Percentiles rank a stretch among this genome's conserved stretches.
Conservation (phyloP, 2,888 invertebrate species). For the Pterostichus madidus region DNA sequence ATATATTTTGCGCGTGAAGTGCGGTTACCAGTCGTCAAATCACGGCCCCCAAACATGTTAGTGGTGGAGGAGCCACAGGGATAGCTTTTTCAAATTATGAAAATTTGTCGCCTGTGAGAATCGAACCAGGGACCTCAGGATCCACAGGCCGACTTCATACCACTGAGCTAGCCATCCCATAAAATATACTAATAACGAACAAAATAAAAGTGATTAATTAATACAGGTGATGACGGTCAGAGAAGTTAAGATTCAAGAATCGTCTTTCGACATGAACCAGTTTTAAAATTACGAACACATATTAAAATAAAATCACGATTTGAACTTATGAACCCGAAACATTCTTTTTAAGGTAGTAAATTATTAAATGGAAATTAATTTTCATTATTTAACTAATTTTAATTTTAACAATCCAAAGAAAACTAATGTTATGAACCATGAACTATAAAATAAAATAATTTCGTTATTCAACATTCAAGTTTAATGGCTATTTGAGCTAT, state of each 20-base stretch:
- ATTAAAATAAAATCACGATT: constrained; percentile 29
- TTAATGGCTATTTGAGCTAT: neutral
- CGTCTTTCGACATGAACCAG: constrained; percentile 36
- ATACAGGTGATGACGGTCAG: neutral
- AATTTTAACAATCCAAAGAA: constrained; percentile 4
- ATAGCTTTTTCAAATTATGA: too few species aligned
- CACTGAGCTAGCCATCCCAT: too few species aligned
- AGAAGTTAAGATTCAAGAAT: neutral
- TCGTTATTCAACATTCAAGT: neutral
- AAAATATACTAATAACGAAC: neutral
- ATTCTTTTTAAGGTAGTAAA: constrained; percentile 3
- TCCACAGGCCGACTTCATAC: too few species aligned
- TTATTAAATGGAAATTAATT: constrained; percentile 21
- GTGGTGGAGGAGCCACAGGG: too few species aligned
- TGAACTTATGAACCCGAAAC: constrained; percentile 20
- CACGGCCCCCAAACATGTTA: too few species aligned
- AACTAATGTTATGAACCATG: constrained; percentile 3
- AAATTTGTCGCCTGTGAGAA: too few species aligned
- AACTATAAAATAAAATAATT: neutral
- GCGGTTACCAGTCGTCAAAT: too few species aligned
- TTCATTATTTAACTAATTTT: constrained; percentile 11
- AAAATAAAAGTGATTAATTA: constrained; percentile 22
- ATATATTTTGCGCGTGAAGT: too few species aligned
- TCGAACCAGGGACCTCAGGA: too few species aligned
- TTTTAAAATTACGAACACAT: constrained; percentile 25